Evolutionary conservation across 2,797 vertebrate species (phyloP).

Genomic region (Sebastes iracundus): DNA sequence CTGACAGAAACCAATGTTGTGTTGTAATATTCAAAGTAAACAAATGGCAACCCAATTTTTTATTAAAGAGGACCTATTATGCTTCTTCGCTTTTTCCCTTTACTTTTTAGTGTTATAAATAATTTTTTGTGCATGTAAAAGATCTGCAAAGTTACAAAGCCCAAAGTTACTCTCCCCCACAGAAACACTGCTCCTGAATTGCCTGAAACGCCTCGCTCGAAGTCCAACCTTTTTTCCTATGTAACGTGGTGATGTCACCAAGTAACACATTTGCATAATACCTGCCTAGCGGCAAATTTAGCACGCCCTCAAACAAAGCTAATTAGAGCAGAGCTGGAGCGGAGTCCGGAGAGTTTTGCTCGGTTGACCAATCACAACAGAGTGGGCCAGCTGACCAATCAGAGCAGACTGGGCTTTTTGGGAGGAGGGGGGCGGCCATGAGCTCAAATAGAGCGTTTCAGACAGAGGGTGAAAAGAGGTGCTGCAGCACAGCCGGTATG

Average conservation of each 20-base stretch:
- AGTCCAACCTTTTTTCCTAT: neutral
- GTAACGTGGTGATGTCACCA: neutral
- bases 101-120: neutral
- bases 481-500: neutral
- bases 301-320: neutral
- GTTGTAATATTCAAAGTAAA: neutral
- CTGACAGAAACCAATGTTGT: neutral
- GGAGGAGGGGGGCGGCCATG: too few relatives aligned
- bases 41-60: neutral
- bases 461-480: neutral
- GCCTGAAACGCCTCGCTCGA: fast-evolving
- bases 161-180: neutral
- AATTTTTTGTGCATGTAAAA: neutral
- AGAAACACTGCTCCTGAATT: neutral
- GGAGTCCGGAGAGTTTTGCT: neutral
- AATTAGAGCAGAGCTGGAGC: neutral
- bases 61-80: neutral
- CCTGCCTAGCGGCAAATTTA: too few relatives aligned
- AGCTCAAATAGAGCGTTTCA: neutral
- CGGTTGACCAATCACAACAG: too few relatives aligned
- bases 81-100: fast-evolving
- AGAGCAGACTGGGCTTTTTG: neutral
- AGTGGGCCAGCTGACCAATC: too few relatives aligned
- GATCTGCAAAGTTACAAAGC: neutral
- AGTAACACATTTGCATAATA: neutral